Evolutionary conservation across 1,140 invertebrate species (phyloP), one percentile per base, ranked within the genome.

Genomic region (Aphidius gifuensis): DNA sequence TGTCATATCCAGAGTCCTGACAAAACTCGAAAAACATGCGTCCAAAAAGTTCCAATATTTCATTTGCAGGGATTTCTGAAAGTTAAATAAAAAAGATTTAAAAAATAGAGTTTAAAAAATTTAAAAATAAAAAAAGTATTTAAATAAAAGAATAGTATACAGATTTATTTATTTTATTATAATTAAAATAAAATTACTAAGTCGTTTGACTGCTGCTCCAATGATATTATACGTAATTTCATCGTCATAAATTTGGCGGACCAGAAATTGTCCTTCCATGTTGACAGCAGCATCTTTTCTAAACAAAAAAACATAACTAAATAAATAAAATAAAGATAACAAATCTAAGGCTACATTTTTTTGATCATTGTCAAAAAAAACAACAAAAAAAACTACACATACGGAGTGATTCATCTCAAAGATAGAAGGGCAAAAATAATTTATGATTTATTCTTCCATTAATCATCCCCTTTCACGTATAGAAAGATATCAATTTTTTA

Each of bases 11-110:
- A 16, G 93, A 96, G 75, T 96, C 93, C 80, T 96, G 92, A 69
- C 93, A 96, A 74, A 95, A 96, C 78, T 96, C 93, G 73, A 95
- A 96, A 77, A 96, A 96, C 76, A 92, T 95, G 73, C 92, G 92
- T 1, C 95, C 95, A 74, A 98, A 97, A 9, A 94, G 80, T 81
- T 98, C 94, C 60, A 97, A 81, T 70, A 97, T 96, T 43, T 90
- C 87, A 71, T 92, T 89, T 5, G 94, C 93, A 16, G 93, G 93
- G 61, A 95, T 91, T 71, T 94, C 95, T 97, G 75, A 11, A 81
- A 78, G 54, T 64, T 61, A 11, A 11, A 11, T 32, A 16, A 5
- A 38, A 48, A 6, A 49, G 49, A 49, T 16, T 16, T 16, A 16
- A 1, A 39, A 44, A n/a, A 43, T 53, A 16, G 7, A 47, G 11